A percentile compares a stretch with the other conserved stretches of the same genome.
Conservation (phyloP, 1,140 invertebrate species). For the Contarinia nasturtii region DNA sequence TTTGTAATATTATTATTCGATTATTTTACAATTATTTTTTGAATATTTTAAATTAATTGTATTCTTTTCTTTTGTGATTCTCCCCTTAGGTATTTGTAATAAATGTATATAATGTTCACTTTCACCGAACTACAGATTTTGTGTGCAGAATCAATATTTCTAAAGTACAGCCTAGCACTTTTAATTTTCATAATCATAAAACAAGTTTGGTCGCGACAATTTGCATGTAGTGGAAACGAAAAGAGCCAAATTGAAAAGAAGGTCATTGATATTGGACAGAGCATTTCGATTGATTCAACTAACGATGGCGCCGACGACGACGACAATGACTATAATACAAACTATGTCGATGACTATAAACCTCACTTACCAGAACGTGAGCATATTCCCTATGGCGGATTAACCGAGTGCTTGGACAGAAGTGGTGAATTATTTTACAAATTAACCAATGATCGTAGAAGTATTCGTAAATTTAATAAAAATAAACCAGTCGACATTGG, state of each 20-base stretch:
- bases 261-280: background rate
- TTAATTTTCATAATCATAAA: background rate
- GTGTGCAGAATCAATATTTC: background rate
- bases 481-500: background rate
- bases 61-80: too few relatives aligned
- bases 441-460: background rate
- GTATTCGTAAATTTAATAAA: background rate
- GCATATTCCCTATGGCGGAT: background rate
- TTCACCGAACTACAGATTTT: background rate
- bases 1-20: too few relatives aligned
- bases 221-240: background rate
- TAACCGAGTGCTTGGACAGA: background rate
- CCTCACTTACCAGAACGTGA: background rate
- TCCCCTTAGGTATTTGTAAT: too few relatives aligned
- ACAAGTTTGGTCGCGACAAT: background rate
- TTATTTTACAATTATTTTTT: too few relatives aligned
- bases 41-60: too few relatives aligned
- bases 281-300: background rate
- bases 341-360: background rate
- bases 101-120: background rate
- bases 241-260: background rate
- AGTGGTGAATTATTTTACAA: background rate
- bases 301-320: too few relatives aligned
- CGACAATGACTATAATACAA: too few relatives aligned
- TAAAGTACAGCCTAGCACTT: background rate